These are phyloP conservation scores for Pandion haliaetus DNA, from an alignment of 2,113 vertebrate species.

Conservation along the genomic window DNA sequence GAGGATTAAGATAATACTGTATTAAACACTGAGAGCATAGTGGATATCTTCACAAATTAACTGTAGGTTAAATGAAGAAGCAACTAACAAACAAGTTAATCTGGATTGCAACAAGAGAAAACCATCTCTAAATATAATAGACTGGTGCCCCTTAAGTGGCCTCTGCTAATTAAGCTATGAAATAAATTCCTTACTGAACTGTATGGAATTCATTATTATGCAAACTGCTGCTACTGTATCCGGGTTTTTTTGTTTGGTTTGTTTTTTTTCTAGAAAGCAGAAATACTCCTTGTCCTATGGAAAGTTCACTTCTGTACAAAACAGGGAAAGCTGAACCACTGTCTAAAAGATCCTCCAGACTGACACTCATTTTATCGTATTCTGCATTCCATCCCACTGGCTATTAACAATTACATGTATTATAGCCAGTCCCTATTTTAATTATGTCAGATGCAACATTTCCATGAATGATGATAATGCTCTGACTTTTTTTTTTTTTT, in stretches of 20 bases:
- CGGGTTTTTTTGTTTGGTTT: background rate
- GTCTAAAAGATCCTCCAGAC: background rate
- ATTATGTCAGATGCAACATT: background rate
- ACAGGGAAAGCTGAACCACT: background rate
- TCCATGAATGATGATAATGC: background rate
- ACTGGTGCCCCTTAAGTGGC: background rate
- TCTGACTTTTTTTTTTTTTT: background rate
- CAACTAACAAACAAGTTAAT: background rate
- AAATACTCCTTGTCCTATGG: background rate
- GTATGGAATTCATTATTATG: background rate
- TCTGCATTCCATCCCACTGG: background rate
- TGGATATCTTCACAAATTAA: background rate
- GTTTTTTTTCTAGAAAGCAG: background rate
- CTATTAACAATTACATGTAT: background rate
- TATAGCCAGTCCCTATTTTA: background rate
- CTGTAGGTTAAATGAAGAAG: background rate
- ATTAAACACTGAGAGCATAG: background rate
- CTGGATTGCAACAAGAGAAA: background rate
- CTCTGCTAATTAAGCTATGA: background rate
- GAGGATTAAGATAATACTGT: background rate
- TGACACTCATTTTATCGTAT: background rate
- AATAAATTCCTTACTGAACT: background rate
- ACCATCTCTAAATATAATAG: background rate
- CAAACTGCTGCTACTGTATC: background rate
- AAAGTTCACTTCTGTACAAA: background rate